phyloP scores from a whole-genome alignment of 2,888 invertebrate genomes.

The Xestobium rufovillosum region DNA sequence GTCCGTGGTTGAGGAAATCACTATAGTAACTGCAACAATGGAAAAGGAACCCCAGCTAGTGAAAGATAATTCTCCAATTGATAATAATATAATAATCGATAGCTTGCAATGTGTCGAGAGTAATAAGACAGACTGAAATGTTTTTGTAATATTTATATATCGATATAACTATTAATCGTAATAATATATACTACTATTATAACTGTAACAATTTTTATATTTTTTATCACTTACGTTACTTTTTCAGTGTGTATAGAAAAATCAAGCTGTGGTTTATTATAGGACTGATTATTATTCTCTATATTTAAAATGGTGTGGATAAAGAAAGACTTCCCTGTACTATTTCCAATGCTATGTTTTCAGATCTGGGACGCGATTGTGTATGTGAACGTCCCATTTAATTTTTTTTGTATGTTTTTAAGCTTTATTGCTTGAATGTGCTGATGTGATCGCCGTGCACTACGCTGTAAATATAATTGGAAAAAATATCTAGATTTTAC shows the following conservation, averaged over 20 bases:
- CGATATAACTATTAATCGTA: slow-evolving; percentile 2
- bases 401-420: slow-evolving; percentile 31
- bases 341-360: neutral
- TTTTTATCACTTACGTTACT: slow-evolving; percentile 29
- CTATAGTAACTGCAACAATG: slow-evolving; percentile 15
- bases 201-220: slow-evolving; percentile 37
- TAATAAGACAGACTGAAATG: slow-evolving; percentile 36
- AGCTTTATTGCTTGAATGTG: slow-evolving; percentile 40
- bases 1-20: slow-evolving; percentile 24
- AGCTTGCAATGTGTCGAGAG: slow-evolving; percentile 32
- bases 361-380: neutral
- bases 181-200: neutral
- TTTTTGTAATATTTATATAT: slow-evolving; percentile 23
- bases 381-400: too few species aligned
- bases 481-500: slow-evolving; percentile 30
- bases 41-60: slow-evolving; percentile 28
- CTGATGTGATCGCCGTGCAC: slow-evolving; percentile 41
- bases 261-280: slow-evolving; percentile 37
- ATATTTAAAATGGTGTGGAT: slow-evolving; percentile 1
- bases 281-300: slow-evolving; percentile 18
- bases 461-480: slow-evolving; percentile 36
- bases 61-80: slow-evolving; percentile 41
- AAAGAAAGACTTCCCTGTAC: slow-evolving; percentile 8
- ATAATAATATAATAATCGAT: slow-evolving; percentile 37
- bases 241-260: slow-evolving; percentile 34